Base-by-base conservation (phyloP, 2,797 vertebrate species). In the Meriones psammophilus region DNA sequence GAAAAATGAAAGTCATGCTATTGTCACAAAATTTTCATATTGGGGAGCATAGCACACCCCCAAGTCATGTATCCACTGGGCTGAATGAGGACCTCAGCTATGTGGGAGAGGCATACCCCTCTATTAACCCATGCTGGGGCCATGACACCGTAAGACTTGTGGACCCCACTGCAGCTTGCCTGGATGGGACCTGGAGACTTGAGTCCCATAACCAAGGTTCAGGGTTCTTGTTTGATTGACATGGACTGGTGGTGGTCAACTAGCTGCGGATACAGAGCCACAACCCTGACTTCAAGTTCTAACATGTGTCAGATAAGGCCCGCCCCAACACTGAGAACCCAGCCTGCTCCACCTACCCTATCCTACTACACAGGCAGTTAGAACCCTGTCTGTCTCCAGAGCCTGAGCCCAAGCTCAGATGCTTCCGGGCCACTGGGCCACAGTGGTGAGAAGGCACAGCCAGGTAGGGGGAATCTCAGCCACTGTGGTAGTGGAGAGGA, bases 21-120 rank as follows among this genome's bases (percentile, higher is more conserved):
- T 18, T 14, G 15, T 42, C 3, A 22, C 79, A 22, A 39, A 78
- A 39, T 12, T 83, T 26, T 36, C 33, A n/a, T 64, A 22, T 74
- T 86, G 36, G 50, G 1, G 33, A 58, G n/a, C 1, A 2, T 0
- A 2, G 36, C 0, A 4, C n/a, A 13, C 30, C 33, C 33, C 33
- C 83, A 33, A 13, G 3, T 33, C 36, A 26, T 13, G 6, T 24
- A 58, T 6, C 73, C 66, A 46, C 58, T 0, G 56, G n/a, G 58
- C 33, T 30, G 17, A 7, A 0, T 3, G 36, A 18, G 39, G 84
- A 14, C 71, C 42, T 58, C 4, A 50, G 46, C 15, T 39, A 26
- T 1, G 26, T 1, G 12, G 14, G 22, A 78, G 28, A 76, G 60
- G 33, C 0, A 2, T 58, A 77, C 26, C 36, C 3, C 50, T n/a